Conservation (phyloP, 2,797 vertebrate species). For the Sebastes reedi region DNA sequence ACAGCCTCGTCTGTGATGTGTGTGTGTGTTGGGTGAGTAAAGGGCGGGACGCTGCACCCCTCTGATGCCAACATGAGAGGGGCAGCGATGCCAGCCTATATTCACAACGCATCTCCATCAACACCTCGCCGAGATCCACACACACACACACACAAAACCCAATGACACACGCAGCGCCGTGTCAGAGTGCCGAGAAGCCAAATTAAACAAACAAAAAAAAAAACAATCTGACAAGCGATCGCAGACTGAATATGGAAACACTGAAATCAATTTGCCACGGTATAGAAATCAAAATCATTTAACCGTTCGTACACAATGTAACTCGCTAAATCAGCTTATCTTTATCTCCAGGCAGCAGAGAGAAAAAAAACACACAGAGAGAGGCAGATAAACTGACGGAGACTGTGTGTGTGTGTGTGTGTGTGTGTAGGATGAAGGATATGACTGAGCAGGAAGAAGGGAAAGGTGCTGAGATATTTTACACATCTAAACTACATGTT, state of each 20-base stretch:
- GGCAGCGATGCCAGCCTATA: slow-evolving; percentile 26
- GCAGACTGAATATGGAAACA: slow-evolving; percentile 14
- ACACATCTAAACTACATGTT: background rate
- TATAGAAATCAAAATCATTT: slow-evolving; percentile 53
- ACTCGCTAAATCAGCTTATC: slow-evolving; percentile 54
- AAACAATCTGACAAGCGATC: slow-evolving; percentile 18
- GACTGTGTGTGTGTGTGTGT: slow-evolving; percentile 50
- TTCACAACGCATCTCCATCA: slow-evolving; percentile 61
- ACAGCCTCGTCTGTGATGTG: background rate
- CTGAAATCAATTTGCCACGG: slow-evolving; percentile 39
- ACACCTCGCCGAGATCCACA: slow-evolving; percentile 35
- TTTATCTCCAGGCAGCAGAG: slow-evolving; percentile 49
- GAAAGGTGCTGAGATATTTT: background rate
- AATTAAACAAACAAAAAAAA: background rate
- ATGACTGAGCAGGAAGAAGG: slow-evolving; percentile 9
- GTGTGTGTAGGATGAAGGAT: slow-evolving; percentile 39
- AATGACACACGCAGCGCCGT: background rate
- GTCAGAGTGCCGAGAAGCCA: background rate
- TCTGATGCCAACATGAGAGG: slow-evolving; percentile 36
- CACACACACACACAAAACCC: slow-evolving; percentile 2
- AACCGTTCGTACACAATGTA: slow-evolving; percentile 32
- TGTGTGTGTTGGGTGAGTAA: slow-evolving; percentile 2
- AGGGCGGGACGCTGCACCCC: slow-evolving; percentile 8
- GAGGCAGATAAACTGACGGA: slow-evolving; percentile 17
- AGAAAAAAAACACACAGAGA: background rate